These are phyloP conservation scores for Arizona elegans DNA, from an alignment of 2,113 vertebrate species.

Conservation along the genomic window DNA sequence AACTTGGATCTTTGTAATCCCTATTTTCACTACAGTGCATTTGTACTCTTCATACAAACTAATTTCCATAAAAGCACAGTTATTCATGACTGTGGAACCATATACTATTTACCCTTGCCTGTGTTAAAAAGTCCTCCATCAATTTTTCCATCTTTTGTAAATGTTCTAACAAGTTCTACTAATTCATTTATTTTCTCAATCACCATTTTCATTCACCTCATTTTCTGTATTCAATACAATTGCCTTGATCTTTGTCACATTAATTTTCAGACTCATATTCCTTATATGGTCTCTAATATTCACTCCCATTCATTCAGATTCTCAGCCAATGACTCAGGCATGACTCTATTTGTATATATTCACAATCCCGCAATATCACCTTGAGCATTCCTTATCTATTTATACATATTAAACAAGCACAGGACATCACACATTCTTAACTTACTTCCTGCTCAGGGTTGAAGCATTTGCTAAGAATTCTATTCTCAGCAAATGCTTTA, in stretches of 20 bases:
- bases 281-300: neutral
- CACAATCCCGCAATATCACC: neutral
- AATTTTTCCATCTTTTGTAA: neutral
- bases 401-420: neutral
- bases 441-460: neutral
- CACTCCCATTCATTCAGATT: neutral
- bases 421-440: neutral
- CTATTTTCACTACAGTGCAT: neutral
- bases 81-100: neutral
- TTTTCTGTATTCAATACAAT: neutral
- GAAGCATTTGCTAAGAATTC: neutral
- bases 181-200: neutral
- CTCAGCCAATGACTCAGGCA: neutral
- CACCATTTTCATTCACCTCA: neutral
- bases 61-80: neutral
- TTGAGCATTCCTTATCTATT: neutral
- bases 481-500: neutral
- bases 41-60: neutral
- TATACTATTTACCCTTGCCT: neutral
- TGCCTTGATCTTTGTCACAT: neutral
- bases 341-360: neutral
- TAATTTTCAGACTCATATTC: neutral
- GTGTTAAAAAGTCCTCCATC: neutral
- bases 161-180: neutral
- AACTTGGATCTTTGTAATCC: neutral